A percentile compares a stretch with the other conserved stretches of the same genome.
phyloP scores from a whole-genome alignment of 2,888 invertebrate genomes.

The Dicranocentrus wangi region DNA sequence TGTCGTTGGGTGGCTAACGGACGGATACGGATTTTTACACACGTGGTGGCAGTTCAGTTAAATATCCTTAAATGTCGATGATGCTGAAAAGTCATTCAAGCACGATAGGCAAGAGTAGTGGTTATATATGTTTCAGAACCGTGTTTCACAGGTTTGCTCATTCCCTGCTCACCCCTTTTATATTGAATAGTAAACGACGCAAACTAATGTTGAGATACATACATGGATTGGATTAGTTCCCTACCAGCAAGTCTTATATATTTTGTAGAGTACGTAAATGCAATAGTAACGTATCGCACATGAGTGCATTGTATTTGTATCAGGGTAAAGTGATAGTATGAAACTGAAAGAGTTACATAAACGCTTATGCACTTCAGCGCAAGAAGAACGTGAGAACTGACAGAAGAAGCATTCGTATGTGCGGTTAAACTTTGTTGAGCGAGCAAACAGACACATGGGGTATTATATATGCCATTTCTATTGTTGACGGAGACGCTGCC shows the following conservation, averaged over 20 bases:
- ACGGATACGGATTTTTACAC: too few relatives aligned
- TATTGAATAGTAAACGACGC: too few relatives aligned
- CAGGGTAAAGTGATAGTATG: background rate
- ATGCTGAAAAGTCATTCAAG: too few relatives aligned
- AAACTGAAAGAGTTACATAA: conserved; percentile 5
- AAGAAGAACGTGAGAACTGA: background rate
- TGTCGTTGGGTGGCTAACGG: too few relatives aligned
- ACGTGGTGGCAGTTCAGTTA: too few relatives aligned
- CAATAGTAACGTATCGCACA: background rate
- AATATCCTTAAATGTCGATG: too few relatives aligned
- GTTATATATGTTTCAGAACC: too few relatives aligned
- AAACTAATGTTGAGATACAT: too few relatives aligned
- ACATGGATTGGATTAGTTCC: too few relatives aligned
- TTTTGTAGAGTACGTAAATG: background rate
- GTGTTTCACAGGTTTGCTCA: too few relatives aligned
- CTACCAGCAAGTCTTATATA: background rate
- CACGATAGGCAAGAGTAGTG: too few relatives aligned
- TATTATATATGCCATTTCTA: conserved; percentile 41
- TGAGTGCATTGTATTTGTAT: background rate
- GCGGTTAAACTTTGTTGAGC: conserved; percentile 10
- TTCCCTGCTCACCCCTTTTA: too few relatives aligned
- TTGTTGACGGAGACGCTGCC: conserved; percentile 50
- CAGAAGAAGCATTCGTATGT: conserved; percentile 25
- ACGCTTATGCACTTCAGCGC: background rate
- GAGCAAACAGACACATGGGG: conserved; percentile 31